phyloP scores from a whole-genome alignment of 2,888 invertebrate species.

The Amphipyra berbera region DNA sequence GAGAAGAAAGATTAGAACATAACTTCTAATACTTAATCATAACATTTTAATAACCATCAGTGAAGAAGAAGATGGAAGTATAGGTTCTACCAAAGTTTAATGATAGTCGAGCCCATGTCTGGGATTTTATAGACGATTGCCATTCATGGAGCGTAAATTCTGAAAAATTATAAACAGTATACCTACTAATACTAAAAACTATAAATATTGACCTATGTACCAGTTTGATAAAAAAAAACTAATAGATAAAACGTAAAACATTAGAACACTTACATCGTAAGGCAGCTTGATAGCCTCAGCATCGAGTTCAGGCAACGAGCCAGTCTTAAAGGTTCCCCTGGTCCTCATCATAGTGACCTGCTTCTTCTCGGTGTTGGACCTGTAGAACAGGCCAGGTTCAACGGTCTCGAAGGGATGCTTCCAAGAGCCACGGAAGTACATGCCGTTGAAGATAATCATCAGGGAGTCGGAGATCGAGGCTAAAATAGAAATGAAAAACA shows the following conservation, averaged over 20 bases:
- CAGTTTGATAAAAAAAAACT: too few species aligned
- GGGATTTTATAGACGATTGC: too few species aligned
- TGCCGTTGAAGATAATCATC: conserved; percentile 93
- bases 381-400: conserved; percentile 91
- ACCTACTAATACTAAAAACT: too few species aligned
- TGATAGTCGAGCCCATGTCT: too few species aligned
- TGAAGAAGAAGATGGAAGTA: too few species aligned
- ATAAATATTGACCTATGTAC: too few species aligned
- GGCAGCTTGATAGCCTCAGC: conserved; percentile 93
- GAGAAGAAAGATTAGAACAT: not conserved
- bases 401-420: conserved; percentile 91
- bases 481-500: conserved; percentile 56
- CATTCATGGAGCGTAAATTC: too few species aligned
- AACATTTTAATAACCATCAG: too few species aligned
- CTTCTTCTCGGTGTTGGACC: conserved; percentile 90
- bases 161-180: too few species aligned
- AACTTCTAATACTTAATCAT: not conserved
- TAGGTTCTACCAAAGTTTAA: too few species aligned
- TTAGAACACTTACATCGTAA: conserved; percentile 91
- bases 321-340: conserved; percentile 90
- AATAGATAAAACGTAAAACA: not conserved
- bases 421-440: conserved; percentile 95
- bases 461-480: conserved; percentile 87
- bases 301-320: conserved; percentile 90
- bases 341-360: conserved; percentile 92